Conservation (phyloP, 2,797 vertebrate species). For the Liasis olivaceus region DNA sequence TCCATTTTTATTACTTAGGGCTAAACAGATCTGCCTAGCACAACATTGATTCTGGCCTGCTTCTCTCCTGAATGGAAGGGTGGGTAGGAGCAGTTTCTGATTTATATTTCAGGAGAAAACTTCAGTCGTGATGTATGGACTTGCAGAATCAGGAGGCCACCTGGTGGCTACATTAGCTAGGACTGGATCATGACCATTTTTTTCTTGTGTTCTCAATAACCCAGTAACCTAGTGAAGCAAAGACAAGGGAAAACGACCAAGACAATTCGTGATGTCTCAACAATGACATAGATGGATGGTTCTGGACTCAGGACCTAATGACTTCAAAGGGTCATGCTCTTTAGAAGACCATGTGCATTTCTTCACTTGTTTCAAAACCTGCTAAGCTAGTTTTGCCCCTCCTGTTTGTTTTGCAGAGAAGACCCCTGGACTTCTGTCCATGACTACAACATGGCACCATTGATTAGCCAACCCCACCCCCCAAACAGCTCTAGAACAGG, state of each 20-base stretch:
- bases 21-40: constrained; percentile 5
- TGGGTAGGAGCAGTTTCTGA: constrained; percentile 42
- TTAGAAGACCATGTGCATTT: too few species aligned
- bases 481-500: too few species aligned
- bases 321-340: too few species aligned
- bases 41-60: constrained; percentile 54
- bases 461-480: too few species aligned
- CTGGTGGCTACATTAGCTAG: background rate
- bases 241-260: constrained; percentile 44
- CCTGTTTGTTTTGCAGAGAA: too few species aligned
- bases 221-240: constrained; percentile 27
- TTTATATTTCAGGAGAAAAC: accelerated
- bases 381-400: too few species aligned
- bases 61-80: constrained; percentile 35
- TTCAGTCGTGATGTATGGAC: accelerated
- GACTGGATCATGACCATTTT: constrained; percentile 1
- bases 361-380: too few species aligned
- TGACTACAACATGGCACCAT: too few species aligned
- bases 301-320: too few species aligned
- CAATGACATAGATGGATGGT: too few species aligned
- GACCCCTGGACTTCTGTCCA: too few species aligned
- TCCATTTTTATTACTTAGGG: constrained; percentile 19
- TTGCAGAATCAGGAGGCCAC: background rate
- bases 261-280: background rate
- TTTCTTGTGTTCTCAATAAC: constrained; percentile 16